Conservation (phyloP, 2,888 invertebrate genomes). For the Syrphus vitripennis region DNA sequence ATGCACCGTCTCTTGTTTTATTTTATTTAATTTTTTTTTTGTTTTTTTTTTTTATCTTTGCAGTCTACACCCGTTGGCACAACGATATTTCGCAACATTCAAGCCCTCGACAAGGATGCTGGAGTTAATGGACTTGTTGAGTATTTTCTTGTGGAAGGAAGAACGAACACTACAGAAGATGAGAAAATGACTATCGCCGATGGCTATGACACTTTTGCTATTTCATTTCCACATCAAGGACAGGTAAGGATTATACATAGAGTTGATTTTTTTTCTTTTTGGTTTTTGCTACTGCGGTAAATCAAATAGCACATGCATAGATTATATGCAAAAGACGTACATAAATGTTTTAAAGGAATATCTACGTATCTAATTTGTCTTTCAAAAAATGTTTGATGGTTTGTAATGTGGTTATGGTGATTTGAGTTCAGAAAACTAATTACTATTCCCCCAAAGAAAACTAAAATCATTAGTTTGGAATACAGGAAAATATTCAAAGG, state of each 20-base stretch:
- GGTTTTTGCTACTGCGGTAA: background rate
- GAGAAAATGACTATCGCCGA: constrained; percentile 87
- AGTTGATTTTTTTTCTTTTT: background rate
- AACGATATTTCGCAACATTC: constrained; percentile 91
- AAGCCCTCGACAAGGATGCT: constrained; percentile 91
- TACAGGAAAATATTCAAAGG: background rate
- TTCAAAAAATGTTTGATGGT: constrained; percentile 16
- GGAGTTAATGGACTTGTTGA: constrained; percentile 94
- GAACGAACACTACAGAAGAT: constrained; percentile 80
- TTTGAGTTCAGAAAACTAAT: constrained; percentile 1
- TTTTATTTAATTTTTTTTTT: background rate
- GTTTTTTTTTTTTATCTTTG: constrained; percentile 73
- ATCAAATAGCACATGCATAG: constrained; percentile 28
- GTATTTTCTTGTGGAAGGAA: constrained; percentile 90
- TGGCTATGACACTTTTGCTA: constrained; percentile 91
- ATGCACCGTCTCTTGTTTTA: constrained; percentile 37
- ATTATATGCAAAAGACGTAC: background rate
- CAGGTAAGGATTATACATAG: constrained; percentile 80
- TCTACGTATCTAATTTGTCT: constrained; percentile 1
- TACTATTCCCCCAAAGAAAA: background rate
- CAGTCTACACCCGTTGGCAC: constrained; percentile 93
- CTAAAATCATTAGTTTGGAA: background rate
- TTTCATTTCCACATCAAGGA: constrained; percentile 94
- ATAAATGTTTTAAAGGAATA: background rate
- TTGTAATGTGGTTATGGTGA: background rate